phyloP scores from a whole-genome alignment of 2,888 invertebrate genomes.

The Hirudinaria manillensis region DNA sequence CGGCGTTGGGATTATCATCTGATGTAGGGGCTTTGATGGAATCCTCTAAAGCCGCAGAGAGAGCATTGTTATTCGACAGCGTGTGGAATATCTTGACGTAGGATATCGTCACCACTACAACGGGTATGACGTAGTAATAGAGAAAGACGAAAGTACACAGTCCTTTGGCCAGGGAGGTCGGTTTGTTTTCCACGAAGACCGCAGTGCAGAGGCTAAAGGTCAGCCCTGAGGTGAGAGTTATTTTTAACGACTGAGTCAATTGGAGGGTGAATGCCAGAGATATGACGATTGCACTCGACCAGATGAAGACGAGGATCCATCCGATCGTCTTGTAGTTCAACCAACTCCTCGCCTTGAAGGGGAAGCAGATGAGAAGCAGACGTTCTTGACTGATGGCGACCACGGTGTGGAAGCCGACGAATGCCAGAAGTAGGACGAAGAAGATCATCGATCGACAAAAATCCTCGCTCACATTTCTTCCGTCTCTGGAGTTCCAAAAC shows the following conservation, averaged over 20 bases:
- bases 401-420: conserved; percentile 36
- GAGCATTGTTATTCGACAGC: conserved; percentile 5
- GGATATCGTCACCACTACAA: conserved; percentile 31
- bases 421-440: conserved; percentile 33
- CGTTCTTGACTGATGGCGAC: conserved; percentile 38
- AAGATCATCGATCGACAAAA: conserved; percentile 36
- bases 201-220: conserved; percentile 34
- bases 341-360: conserved; percentile 35
- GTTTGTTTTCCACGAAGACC: conserved; percentile 17
- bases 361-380: conserved; percentile 38
- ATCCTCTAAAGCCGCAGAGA: background rate
- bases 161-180: conserved; percentile 29
- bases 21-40: background rate
- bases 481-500: conserved; percentile 27
- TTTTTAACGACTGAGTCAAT: conserved; percentile 25
- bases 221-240: conserved; percentile 21
- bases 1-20: background rate
- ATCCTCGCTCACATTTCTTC: conserved; percentile 7
- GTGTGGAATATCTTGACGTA: conserved; percentile 35
- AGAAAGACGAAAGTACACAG: conserved; percentile 32
- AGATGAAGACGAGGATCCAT: conserved; percentile 29
- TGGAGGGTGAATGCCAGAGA: conserved; percentile 34
- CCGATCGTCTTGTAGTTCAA: conserved; percentile 31
- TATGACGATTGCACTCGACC: conserved; percentile 32
- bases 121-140: conserved; percentile 36